Base-by-base conservation (phyloP, 2,797 vertebrate genomes). In the Nyctalus aviator region DNA sequence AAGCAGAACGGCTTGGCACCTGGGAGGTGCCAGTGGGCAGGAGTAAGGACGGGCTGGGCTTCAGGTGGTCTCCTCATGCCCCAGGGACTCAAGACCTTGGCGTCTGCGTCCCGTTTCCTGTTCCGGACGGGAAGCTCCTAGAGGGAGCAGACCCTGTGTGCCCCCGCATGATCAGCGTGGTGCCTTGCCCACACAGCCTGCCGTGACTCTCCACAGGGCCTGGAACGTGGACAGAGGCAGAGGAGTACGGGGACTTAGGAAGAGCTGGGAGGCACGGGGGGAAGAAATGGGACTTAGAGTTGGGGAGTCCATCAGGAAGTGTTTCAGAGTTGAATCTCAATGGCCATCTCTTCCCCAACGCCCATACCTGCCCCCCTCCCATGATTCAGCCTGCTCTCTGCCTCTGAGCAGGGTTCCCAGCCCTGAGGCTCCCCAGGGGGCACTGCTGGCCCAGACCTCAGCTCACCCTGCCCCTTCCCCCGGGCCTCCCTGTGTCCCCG, bases 391-490 rank as follows among this genome's bases (percentile, higher is more conserved):
- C 57, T n/a, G 11, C n/a, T 50, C 32, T 21, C 35, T 32, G 85
- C 85, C 44, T 59, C 64, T 55, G 27, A 21, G 64, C n/a, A 55
- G 13, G 30, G 18, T 37, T 55, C 71, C 75, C 23, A 73, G 27
- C 53, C 27, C n/a, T 25, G 37, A 41, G 14, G 14, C 2, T n/a
- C 30, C 35, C 35, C 18, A 0, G 13, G 37, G 18, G 27, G 4
- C 8, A 2, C 30, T 0, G 0, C 53, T 7, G 66, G 88, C 46
- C 27, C 23, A 25, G 4, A 1, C 71, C n/a, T 73, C 13, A 1
- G 55, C 62, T 71, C 14, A 2, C 2, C 6, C 69, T 2, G 5
- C 3, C 32, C 32, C 41, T 69, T 41, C 23, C 18, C 48, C 5
- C 3, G 9, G 48, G 23, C 18, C 35, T 41, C 46, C 30, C 55